A percentile compares a stretch with the other conserved stretches of the same genome.
Conservation (phyloP, 2,888 invertebrate species). For the Thelaira solivaga region DNA sequence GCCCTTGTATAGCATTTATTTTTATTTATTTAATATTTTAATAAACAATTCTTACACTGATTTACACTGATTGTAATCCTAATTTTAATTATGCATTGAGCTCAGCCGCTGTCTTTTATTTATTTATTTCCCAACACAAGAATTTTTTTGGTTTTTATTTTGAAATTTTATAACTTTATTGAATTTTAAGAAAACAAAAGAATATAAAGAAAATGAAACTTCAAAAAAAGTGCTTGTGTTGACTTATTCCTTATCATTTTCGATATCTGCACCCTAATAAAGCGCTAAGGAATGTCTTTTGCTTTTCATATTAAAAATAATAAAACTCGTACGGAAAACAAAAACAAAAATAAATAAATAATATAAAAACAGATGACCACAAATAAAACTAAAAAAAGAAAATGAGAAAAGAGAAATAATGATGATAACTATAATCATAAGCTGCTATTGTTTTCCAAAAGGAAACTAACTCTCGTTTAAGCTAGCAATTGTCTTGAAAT, state of each 20-base stretch:
- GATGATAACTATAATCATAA: slow-evolving; percentile 60
- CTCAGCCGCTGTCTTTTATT: too few relatives aligned
- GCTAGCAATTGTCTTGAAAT: slow-evolving; percentile 62
- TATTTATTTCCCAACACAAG: too few relatives aligned
- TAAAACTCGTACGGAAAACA: neutral
- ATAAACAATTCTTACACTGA: too few relatives aligned
- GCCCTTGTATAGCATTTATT: too few relatives aligned
- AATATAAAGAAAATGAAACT: neutral
- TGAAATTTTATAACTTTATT: too few relatives aligned
- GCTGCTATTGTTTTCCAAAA: slow-evolving; percentile 58
- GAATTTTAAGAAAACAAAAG: too few relatives aligned
- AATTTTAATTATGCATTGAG: too few relatives aligned
- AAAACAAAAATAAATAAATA: neutral
- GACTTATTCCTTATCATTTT: slow-evolving; percentile 29
- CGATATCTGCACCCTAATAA: slow-evolving; percentile 42
- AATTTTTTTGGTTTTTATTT: too few relatives aligned
- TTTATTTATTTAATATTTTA: too few relatives aligned
- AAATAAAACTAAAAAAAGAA: slow-evolving; percentile 13
- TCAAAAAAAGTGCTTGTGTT: neutral
- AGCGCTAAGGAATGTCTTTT: slow-evolving; percentile 22
- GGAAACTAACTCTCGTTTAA: slow-evolving; percentile 4
- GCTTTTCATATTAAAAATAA: slow-evolving; percentile 32
- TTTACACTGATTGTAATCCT: too few relatives aligned
- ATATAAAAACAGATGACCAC: slow-evolving; percentile 38
- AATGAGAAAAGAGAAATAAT: slow-evolving; percentile 19